These are phyloP conservation scores for Patiria miniata DNA, from an alignment of 35 echinoderm and acorn worm genomes.

Conservation along the genomic window DNA sequence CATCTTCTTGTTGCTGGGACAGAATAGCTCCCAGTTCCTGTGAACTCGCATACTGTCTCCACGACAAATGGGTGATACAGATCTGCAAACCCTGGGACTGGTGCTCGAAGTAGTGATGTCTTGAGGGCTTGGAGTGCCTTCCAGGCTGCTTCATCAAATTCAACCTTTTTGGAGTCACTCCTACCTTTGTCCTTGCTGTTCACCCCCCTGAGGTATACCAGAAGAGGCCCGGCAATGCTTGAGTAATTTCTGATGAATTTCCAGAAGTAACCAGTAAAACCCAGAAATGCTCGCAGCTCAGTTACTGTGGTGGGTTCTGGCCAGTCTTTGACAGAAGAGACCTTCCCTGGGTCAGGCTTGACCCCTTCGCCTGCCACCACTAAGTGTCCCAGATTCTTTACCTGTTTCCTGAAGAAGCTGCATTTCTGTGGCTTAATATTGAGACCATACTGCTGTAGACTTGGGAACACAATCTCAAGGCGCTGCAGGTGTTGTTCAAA, in stretches of 20 bases:
- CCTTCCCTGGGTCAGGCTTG: slow-evolving; percentile 27
- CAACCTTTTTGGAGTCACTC: not conserved
- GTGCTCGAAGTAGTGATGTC: slow-evolving; percentile 1
- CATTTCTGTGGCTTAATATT: not conserved
- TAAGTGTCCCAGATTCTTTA: not conserved
- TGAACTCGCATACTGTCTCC: slow-evolving; percentile 55
- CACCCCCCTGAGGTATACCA: not conserved
- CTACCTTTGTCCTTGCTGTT: not conserved
- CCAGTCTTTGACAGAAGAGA: slow-evolving; percentile 21
- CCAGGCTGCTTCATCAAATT: not conserved
- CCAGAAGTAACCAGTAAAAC: slow-evolving; percentile 53
- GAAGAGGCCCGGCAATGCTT: slow-evolving; percentile 51
- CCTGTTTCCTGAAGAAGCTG: not conserved
- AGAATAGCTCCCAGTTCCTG: not conserved
- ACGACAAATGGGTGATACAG: slow-evolving; percentile 42
- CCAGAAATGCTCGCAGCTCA: slow-evolving; percentile 55
- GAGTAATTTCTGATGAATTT: slow-evolving; percentile 51
- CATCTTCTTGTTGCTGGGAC: not conserved
- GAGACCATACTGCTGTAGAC: not conserved
- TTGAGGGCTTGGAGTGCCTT: slow-evolving; percentile 46
- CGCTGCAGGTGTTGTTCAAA: too few relatives aligned
- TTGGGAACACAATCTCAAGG: not conserved
- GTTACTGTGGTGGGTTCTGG: slow-evolving; percentile 25
- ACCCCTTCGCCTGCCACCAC: not conserved
- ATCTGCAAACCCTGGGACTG: slow-evolving; percentile 55